These are phyloP conservation scores for Zonitis immaculata DNA, from an alignment of 2,888 invertebrate species.

Conservation along the genomic window DNA sequence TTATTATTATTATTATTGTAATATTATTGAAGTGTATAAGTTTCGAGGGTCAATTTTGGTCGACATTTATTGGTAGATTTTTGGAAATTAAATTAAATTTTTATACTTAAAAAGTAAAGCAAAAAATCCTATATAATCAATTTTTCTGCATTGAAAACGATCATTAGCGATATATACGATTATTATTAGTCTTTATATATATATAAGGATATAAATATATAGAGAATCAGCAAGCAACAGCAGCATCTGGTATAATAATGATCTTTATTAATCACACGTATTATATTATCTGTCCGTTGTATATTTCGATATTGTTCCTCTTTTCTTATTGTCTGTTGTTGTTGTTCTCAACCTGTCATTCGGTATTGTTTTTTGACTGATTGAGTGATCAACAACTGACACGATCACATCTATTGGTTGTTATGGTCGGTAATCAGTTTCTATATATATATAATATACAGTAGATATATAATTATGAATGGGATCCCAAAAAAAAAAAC, in stretches of 20 bases:
- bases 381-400: conserved; percentile 45
- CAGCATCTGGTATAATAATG: conserved; percentile 23
- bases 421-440: conserved; percentile 40
- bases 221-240: too few relatives aligned
- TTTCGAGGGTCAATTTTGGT: not conserved
- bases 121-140: too few relatives aligned
- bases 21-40: too few relatives aligned
- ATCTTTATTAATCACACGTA: conserved; percentile 40
- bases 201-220: too few relatives aligned
- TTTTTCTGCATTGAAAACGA: too few relatives aligned
- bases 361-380: conserved; percentile 43
- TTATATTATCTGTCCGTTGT: conserved; percentile 32
- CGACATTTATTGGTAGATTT: not conserved
- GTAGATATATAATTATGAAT: conserved; percentile 21
- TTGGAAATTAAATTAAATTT: too few relatives aligned
- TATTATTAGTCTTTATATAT: not conserved
- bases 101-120: too few relatives aligned
- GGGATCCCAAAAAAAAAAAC: too few relatives aligned
- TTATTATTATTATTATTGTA: too few relatives aligned
- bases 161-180: not conserved
- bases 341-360: conserved; percentile 39
- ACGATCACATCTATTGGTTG: conserved; percentile 43
- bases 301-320: conserved; percentile 39
- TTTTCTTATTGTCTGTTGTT: conserved; percentile 23
- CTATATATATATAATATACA: too few relatives aligned